Base-by-base conservation (phyloP, 2,797 vertebrate genomes). In the Prionace glauca region DNA sequence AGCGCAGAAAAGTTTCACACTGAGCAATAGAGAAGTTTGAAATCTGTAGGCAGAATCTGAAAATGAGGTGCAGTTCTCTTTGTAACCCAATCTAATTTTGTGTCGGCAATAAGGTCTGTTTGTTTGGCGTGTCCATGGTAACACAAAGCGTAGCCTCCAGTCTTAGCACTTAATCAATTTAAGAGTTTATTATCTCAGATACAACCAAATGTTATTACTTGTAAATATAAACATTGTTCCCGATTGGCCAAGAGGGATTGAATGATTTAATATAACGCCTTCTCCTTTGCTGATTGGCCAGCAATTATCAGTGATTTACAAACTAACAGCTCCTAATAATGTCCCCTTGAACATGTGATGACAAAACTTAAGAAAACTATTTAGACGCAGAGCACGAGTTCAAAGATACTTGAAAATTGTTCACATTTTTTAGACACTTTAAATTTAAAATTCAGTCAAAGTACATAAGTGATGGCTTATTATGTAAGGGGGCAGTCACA, bases 121-220 rank as follows among this genome's bases (percentile, higher is more conserved):
- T 95, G 93, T 95, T 77, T 77, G 71, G 18, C 9, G 45, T 95
- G 32, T 95, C 93, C 93, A n/a, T 95, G 93, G 93, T 95, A 74
- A 95, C 93, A 77, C 41, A 77, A 74, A 56, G 93, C 69, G 60
- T 74, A 77, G 93, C 93, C 93, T 72, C 45, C 36, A 74, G 93
- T 20, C 71, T 32, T 71, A 77, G 16, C 36, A 77, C 50, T 95
- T 95, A 77, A 74, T 95, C 93, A 95, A 95, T 71, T 95, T 95
- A 56, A 77, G 45, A 77, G 26, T 95, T 74, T 74, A 95, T 95
- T 74, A 95, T 45, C 93, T 95, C 71, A 56, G 18, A 95, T 72
- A 95, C 93, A 95, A 95, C 93, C 71, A 95, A 95, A 95, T 95
- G 93, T 95, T 95, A 74, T 74, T 74, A 74, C 71, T 95, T 77